Evolutionary conservation across 2,113 vertebrate species (phyloP).

Genomic region (Sarotherodon lohbergeri): DNA sequence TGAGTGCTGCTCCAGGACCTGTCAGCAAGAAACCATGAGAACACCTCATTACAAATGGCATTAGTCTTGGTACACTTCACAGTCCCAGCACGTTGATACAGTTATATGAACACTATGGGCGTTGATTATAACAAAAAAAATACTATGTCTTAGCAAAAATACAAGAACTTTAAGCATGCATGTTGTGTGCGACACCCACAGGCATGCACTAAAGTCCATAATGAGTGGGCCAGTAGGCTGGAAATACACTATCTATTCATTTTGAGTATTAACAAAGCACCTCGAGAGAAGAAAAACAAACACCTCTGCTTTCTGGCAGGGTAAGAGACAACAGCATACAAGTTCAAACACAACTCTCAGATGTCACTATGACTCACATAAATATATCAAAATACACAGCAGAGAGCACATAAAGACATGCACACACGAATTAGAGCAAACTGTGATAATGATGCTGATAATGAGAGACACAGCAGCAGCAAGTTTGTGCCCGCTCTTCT

Average conservation of each 20-base stretch:
- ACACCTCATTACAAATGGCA: background rate
- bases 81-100: background rate
- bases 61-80: background rate
- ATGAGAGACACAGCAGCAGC: slow-evolving; percentile 30
- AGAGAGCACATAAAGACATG: background rate
- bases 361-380: background rate
- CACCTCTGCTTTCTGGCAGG: background rate
- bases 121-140: background rate
- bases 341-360: slow-evolving; percentile 23
- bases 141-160: background rate
- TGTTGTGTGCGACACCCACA: background rate
- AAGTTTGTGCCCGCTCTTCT: slow-evolving; percentile 24
- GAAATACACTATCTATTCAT: slow-evolving; percentile 3
- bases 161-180: background rate
- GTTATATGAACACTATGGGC: background rate
- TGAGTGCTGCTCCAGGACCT: slow-evolving; percentile 92
- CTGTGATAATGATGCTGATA: background rate
- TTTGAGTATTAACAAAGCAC: slow-evolving; percentile 4
- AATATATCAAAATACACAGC: slow-evolving; percentile 11
- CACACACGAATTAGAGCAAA: background rate
- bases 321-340: background rate
- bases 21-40: background rate
- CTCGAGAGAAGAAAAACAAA: slow-evolving; percentile 18
- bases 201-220: background rate
- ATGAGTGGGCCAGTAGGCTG: slow-evolving; percentile 22